Conservation (phyloP, 2,113 vertebrate genomes). For the Romanogobio albipinnatus region DNA sequence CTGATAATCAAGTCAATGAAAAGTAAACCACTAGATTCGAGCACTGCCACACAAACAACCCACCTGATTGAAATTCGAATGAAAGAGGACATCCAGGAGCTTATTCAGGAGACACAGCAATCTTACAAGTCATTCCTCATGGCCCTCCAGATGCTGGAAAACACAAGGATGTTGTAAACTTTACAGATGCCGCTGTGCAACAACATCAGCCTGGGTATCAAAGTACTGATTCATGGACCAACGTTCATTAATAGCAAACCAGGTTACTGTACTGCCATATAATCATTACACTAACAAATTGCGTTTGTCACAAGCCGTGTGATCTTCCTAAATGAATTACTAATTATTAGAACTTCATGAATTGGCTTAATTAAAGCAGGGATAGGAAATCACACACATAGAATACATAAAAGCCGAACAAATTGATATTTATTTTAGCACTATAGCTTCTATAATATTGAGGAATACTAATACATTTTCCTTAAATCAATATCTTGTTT, state of each 20-base stretch:
- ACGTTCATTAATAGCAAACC: constrained; percentile 21
- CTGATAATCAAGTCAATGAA: not conserved
- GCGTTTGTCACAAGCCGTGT: not conserved
- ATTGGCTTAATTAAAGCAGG: not conserved
- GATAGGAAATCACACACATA: not conserved
- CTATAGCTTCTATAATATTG: not conserved
- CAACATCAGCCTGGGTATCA: not conserved
- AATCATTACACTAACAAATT: not conserved
- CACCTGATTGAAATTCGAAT: constrained; percentile 71
- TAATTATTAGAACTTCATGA: not conserved
- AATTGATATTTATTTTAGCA: not conserved
- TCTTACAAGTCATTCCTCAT: constrained; percentile 77
- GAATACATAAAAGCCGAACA: not conserved
- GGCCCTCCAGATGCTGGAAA: constrained; percentile 26
- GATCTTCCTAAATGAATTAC: not conserved
- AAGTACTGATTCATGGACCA: constrained; percentile 16
- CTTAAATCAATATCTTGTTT: constrained; percentile 16
- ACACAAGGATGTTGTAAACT: constrained; percentile 11
- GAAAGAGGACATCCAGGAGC: constrained; percentile 79
- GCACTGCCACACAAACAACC: constrained; percentile 54
- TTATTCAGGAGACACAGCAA: constrained; percentile 76
- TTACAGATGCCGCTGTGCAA: not conserved
- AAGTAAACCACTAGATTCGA: not conserved
- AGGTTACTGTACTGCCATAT: constrained; percentile 1
- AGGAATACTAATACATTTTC: not conserved